Conservation (phyloP, 2,888 invertebrate species). For the Caenorhabditis sp. region DNA sequence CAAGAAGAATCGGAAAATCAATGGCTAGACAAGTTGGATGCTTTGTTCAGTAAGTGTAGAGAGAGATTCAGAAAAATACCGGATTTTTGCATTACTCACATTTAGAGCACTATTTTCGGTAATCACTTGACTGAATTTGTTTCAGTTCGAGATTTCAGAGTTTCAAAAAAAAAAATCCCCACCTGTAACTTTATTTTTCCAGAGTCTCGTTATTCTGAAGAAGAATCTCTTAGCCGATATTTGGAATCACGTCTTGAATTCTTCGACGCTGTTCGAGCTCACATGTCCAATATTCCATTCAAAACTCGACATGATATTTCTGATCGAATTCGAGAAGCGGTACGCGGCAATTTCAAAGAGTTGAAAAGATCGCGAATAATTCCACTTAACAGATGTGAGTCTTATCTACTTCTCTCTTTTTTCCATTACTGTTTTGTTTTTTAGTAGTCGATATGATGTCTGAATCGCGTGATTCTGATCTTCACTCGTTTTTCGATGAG, state of each 20-base stretch:
- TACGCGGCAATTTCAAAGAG: slow-evolving; percentile 44
- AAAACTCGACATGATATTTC: slow-evolving; percentile 40
- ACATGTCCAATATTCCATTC: slow-evolving; percentile 37
- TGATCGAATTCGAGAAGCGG: slow-evolving; percentile 46
- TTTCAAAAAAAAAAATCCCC: too few relatives aligned
- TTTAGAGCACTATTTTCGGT: too few relatives aligned
- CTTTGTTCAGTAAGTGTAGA: slow-evolving; percentile 42
- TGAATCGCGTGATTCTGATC: slow-evolving; percentile 44
- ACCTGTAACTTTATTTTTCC: too few relatives aligned
- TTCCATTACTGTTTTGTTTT: slow-evolving; percentile 10
- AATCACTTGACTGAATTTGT: too few relatives aligned
- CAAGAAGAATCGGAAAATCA: slow-evolving; percentile 44
- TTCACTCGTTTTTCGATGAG: slow-evolving; percentile 52
- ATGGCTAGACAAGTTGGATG: slow-evolving; percentile 39
- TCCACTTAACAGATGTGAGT: slow-evolving; percentile 49
- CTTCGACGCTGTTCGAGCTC: slow-evolving; percentile 33
- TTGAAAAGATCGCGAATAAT: slow-evolving; percentile 37
- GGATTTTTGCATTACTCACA: too few relatives aligned
- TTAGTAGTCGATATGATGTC: slow-evolving; percentile 49
- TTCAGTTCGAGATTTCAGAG: too few relatives aligned
- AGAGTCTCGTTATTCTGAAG: slow-evolving; percentile 30
- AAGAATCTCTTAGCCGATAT: slow-evolving; percentile 34
- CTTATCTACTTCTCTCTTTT: background rate
- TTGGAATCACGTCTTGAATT: slow-evolving; percentile 41
- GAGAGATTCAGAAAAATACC: too few relatives aligned